These are phyloP conservation scores for Anas platyrhynchos DNA, from an alignment of 2,113 vertebrate genomes.

Conservation along the genomic window DNA sequence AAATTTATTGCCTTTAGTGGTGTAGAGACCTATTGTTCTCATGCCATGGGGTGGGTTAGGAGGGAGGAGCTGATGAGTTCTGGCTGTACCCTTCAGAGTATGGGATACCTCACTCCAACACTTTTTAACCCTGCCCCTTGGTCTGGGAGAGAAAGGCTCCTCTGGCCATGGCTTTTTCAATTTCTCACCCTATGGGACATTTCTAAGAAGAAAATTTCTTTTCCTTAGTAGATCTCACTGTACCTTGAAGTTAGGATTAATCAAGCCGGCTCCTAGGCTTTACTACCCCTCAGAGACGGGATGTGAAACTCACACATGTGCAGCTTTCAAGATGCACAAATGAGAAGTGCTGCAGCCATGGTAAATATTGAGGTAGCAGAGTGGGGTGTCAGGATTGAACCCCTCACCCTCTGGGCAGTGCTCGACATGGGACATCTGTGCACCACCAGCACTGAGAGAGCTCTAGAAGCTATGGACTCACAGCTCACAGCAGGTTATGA, in stretches of 20 bases:
- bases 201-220: neutral
- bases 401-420: neutral
- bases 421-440: neutral
- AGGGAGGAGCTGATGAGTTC: neutral
- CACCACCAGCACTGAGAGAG: neutral
- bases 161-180: neutral
- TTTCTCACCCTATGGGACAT: neutral
- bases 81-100: neutral
- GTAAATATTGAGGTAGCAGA: neutral
- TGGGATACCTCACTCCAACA: neutral
- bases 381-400: neutral
- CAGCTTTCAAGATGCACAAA: neutral
- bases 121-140: neutral
- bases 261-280: neutral
- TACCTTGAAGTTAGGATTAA: neutral
- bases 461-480: fast-evolving
- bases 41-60: neutral
- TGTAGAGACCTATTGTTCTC: neutral
- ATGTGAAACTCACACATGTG: neutral
- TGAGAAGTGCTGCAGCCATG: neutral
- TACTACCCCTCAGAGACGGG: neutral
- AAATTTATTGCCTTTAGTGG: neutral
- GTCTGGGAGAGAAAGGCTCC: neutral
- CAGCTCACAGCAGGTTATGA: neutral
- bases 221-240: neutral